Percentiles rank a stretch among this genome's conserved stretches.
These are phyloP conservation scores for Hyperoplus lanceolatus DNA, from an alignment of 2,797 vertebrate genomes.

Conservation along the genomic window DNA sequence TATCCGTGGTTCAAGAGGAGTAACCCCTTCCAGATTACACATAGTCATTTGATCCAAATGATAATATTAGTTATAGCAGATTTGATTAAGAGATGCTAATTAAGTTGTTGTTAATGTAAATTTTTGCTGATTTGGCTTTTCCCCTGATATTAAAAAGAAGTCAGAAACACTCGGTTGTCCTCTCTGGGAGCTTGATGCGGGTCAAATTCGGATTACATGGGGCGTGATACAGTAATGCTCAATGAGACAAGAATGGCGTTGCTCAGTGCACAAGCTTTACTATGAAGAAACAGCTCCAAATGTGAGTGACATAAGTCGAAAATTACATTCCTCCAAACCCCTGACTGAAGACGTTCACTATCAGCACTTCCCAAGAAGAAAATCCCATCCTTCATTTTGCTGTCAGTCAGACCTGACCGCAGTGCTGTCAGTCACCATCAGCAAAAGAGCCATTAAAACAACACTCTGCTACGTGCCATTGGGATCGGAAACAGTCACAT, in stretches of 20 bases:
- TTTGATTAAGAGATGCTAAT: not conserved
- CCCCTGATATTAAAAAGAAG: slow-evolving; percentile 4
- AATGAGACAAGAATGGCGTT: slow-evolving; percentile 50
- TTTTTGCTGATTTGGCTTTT: slow-evolving; percentile 1
- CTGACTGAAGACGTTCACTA: slow-evolving; percentile 66
- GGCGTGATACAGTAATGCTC: slow-evolving; percentile 45
- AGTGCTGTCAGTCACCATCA: slow-evolving; percentile 72
- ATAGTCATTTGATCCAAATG: not conserved
- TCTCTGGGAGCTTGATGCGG: slow-evolving; percentile 20
- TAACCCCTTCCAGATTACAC: not conserved
- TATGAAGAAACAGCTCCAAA: slow-evolving; percentile 30
- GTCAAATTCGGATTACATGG: slow-evolving; percentile 38
- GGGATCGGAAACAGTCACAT: slow-evolving; percentile 61
- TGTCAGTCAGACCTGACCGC: slow-evolving; percentile 73
- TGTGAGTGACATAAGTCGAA: slow-evolving; percentile 52
- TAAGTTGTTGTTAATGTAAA: not conserved
- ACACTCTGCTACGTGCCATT: slow-evolving; percentile 70
- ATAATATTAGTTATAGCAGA: not conserved
- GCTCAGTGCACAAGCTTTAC: slow-evolving; percentile 52
- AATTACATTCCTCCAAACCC: slow-evolving; percentile 49
- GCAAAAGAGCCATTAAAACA: slow-evolving; percentile 57
- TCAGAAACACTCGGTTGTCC: not conserved
- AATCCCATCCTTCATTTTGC: slow-evolving; percentile 68
- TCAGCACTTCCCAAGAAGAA: slow-evolving; percentile 67
- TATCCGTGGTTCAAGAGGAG: not conserved